Evolutionary conservation across 2,888 invertebrate genomes (phyloP).

Genomic region (Sipha maydis): DNA sequence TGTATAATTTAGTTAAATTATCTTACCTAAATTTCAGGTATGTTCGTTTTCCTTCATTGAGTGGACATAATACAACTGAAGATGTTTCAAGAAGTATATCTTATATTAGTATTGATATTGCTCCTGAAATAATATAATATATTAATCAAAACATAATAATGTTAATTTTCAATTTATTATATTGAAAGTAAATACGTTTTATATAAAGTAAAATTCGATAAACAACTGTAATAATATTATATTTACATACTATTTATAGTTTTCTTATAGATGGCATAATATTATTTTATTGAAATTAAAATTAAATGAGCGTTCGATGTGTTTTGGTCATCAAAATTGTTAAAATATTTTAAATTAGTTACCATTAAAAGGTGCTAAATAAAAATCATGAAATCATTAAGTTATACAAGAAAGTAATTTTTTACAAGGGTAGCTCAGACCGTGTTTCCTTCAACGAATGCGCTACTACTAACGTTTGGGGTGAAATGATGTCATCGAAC

Average conservation of each 20-base stretch:
- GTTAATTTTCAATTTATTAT: neutral
- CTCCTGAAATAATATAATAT: neutral
- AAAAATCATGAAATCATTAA: neutral
- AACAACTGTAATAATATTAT: too few relatives aligned
- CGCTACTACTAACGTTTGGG: slow-evolving; percentile 13
- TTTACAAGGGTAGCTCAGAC: neutral
- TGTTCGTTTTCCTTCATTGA: neutral
- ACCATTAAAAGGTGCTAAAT: neutral
- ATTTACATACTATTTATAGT: neutral
- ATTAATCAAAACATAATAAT: neutral
- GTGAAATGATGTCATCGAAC: slow-evolving; percentile 30
- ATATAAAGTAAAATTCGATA: too few relatives aligned
- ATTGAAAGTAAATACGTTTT: too few relatives aligned
- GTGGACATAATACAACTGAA: neutral
- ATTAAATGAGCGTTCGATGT: too few relatives aligned
- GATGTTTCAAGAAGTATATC: neutral
- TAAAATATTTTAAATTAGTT: too few relatives aligned
- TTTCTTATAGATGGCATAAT: neutral
- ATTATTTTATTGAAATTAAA: neutral
- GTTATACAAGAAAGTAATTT: neutral
- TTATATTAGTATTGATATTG: neutral
- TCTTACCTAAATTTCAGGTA: neutral
- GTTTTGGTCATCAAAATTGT: too few relatives aligned
- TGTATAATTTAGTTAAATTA: neutral
- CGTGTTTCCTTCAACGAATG: neutral